phyloP scores from a whole-genome alignment of 2,888 invertebrate genomes.

The Lobophora halterata region DNA sequence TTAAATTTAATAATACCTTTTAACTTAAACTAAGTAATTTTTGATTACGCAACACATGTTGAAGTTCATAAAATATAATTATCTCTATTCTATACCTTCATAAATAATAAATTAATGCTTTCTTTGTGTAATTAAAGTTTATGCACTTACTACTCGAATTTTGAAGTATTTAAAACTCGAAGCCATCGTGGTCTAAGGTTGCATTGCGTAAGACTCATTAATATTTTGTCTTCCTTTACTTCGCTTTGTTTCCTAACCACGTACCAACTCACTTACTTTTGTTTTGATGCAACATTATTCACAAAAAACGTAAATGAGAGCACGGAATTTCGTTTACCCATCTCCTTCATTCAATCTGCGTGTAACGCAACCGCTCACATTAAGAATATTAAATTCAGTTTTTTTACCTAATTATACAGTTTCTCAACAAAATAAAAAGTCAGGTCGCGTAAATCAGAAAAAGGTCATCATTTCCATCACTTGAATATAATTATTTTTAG shows the following conservation, averaged over 20 bases:
- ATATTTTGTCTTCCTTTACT: conserved; percentile 20
- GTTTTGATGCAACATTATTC: conserved; percentile 12
- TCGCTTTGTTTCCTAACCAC: conserved; percentile 8
- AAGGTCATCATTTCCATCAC: no score
- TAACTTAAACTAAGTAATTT: no score
- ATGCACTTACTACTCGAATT: conserved; percentile 16
- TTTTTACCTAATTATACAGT: background rate
- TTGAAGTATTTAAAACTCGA: conserved; percentile 30
- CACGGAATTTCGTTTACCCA: background rate
- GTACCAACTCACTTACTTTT: conserved; percentile 1
- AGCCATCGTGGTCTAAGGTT: conserved; percentile 33
- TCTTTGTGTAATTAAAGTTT: conserved; percentile 10
- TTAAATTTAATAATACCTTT: no score
- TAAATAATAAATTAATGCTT: conserved; percentile 4
- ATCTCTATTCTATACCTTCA: no score
- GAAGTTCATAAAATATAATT: no score
- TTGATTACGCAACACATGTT: no score
- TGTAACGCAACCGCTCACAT: conserved; percentile 2
- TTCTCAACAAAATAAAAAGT: background rate
- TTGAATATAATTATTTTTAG: no score
- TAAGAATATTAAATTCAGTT: background rate
- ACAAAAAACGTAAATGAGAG: background rate
- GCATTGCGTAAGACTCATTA: conserved; percentile 25
- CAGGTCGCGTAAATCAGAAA: no score
- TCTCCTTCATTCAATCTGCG: background rate